A percentile compares a stretch with the other conserved stretches of the same genome.
phyloP scores from a whole-genome alignment of 2,888 invertebrate species.

The Chorisops tibialis region DNA sequence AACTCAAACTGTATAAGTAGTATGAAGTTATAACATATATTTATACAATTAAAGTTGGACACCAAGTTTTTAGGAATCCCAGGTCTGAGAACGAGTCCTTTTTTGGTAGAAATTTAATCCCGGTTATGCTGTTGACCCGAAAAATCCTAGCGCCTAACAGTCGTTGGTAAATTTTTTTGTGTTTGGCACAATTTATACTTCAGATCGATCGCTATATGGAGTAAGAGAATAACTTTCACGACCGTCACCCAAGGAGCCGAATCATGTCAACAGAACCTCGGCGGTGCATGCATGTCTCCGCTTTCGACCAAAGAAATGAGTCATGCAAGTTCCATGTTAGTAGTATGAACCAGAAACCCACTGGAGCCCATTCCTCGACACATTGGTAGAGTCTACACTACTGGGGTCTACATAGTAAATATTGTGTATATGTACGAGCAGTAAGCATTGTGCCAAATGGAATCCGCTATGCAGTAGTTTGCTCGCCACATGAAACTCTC shows the following conservation, averaged over 20 bases:
- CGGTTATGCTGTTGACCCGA: no score
- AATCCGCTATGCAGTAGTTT: constrained; percentile 18
- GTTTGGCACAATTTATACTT: no score
- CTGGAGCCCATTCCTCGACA: not conserved
- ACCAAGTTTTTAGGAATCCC: no score
- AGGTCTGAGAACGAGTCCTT: no score
- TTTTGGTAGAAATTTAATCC: no score
- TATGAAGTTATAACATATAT: no score
- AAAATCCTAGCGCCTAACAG: no score
- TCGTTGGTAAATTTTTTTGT: no score
- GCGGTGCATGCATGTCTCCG: constrained; percentile 16
- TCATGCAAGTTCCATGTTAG: constrained; percentile 2
- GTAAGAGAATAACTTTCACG: not conserved
- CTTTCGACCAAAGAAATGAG: constrained; percentile 11
- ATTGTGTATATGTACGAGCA: not conserved
- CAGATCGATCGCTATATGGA: not conserved
- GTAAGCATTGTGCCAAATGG: constrained; percentile 5
- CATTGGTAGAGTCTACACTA: no score
- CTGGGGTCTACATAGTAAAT: no score
- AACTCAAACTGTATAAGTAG: no score
- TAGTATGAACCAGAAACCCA: not conserved
- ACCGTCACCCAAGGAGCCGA: constrained; percentile 7
- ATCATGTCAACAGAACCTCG: constrained; percentile 13
- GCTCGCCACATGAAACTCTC: not conserved
- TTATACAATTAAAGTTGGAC: no score